A percentile compares a stretch with the other conserved stretches of the same genome.
These are phyloP conservation scores for Acleris laterana DNA, from an alignment of 2,888 invertebrate species.

Conservation along the genomic window DNA sequence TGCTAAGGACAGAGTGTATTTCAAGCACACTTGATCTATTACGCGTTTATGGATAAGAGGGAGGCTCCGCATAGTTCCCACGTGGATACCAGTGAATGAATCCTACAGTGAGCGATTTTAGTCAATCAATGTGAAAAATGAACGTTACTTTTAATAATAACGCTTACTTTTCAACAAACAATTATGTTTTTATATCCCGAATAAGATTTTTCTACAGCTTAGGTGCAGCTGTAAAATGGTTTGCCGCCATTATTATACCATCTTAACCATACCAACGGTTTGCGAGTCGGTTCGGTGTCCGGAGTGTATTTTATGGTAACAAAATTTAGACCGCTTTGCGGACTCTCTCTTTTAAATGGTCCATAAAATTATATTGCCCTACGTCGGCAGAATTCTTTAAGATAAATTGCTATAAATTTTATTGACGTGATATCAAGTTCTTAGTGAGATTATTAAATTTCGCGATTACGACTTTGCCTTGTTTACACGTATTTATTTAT, in stretches of 20 bases:
- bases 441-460: conserved; percentile 30
- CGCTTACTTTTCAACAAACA: too few species aligned
- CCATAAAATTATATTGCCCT: conserved; percentile 33
- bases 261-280: conserved; percentile 1
- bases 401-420: conserved; percentile 34
- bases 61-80: too few species aligned
- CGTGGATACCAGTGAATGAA: too few species aligned
- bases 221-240: not conserved
- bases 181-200: too few species aligned
- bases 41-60: too few species aligned
- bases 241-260: conserved; percentile 1
- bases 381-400: conserved; percentile 31
- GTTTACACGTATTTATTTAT: not conserved
- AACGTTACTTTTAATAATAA: too few species aligned
- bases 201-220: too few species aligned
- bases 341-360: conserved; percentile 31
- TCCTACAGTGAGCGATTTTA: too few species aligned
- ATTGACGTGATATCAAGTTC: conserved; percentile 26
- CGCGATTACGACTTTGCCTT: conserved; percentile 13
- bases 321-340: conserved; percentile 29
- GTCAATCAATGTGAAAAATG: too few species aligned
- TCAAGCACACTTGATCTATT: too few species aligned
- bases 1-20: too few species aligned
- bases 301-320: conserved; percentile 26
- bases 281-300: conserved; percentile 3